These are phyloP conservation scores for Drosophila miranda DNA, from an alignment of 1,140 invertebrate genomes.

Conservation along the genomic window DNA sequence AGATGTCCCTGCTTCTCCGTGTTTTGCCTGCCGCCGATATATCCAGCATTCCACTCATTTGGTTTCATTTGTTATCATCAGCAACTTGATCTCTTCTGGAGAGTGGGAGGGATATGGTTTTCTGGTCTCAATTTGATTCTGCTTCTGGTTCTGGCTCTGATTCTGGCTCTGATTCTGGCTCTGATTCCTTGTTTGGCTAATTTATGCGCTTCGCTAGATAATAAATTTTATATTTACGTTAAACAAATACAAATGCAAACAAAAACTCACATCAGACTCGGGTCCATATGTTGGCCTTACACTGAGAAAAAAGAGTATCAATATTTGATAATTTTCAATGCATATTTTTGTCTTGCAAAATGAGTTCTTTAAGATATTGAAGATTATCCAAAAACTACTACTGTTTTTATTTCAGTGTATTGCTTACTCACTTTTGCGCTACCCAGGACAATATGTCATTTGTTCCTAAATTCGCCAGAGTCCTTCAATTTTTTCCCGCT, in stretches of 20 bases:
- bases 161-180: slow-evolving; percentile 29
- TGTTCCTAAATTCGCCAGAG: slow-evolving; percentile 65
- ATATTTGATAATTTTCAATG: neutral
- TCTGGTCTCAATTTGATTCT: slow-evolving; percentile 47
- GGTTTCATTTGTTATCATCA: slow-evolving; percentile 75
- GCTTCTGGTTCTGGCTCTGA: slow-evolving; percentile 61
- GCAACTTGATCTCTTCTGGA: slow-evolving; percentile 25
- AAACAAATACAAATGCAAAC: slow-evolving; percentile 56
- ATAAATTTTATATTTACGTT: slow-evolving; percentile 81
- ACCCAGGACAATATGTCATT: slow-evolving; percentile 76
- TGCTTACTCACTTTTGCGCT: slow-evolving; percentile 18
- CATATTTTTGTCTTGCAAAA: too few relatives aligned
- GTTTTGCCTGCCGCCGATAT: neutral
- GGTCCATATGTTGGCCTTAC: slow-evolving; percentile 21
- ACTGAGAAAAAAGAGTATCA: neutral
- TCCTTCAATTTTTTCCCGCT: slow-evolving; percentile 46
- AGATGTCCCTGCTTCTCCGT: neutral
- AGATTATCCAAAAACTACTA: neutral
- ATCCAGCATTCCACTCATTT: slow-evolving; percentile 55
- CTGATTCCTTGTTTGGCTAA: slow-evolving; percentile 68
- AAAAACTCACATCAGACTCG: slow-evolving; percentile 21
- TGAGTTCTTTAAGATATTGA: too few relatives aligned
- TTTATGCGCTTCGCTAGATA: slow-evolving; percentile 71
- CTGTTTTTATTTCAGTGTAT: slow-evolving; percentile 6
- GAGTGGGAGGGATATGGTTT: neutral